Evolutionary conservation across 2,113 vertebrate genomes (phyloP).

Genomic region (Chloroceryle aenea): DNA sequence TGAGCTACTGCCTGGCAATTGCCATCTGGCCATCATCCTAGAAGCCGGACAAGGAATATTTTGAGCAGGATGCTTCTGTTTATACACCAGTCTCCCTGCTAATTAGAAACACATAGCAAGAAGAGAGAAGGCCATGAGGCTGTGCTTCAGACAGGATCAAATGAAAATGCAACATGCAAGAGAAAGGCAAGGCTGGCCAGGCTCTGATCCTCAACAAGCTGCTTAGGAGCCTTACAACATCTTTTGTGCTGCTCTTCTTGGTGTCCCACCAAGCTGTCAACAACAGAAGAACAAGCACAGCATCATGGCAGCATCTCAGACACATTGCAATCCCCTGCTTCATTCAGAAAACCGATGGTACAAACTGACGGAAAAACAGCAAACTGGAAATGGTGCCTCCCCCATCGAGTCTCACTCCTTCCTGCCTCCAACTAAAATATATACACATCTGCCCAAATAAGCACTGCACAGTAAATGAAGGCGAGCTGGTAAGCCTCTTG

Average conservation of each 20-base stretch:
- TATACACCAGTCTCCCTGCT: constrained; percentile 31
- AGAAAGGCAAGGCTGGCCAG: background rate
- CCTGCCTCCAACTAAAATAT: constrained; percentile 61
- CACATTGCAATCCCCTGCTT: background rate
- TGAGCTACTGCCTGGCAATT: constrained; percentile 23
- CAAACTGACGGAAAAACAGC: background rate
- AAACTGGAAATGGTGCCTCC: constrained; percentile 7
- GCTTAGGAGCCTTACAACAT: background rate
- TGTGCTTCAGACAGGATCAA: background rate
- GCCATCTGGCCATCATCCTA: constrained; percentile 39
- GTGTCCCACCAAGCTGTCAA: background rate
- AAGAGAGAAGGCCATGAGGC: background rate
- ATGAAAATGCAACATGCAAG: constrained; percentile 17
- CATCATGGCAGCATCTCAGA: background rate
- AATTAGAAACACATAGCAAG: constrained; percentile 66
- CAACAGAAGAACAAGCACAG: background rate
- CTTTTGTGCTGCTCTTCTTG: background rate
- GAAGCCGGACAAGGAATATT: constrained; percentile 40
- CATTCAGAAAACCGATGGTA: constrained; percentile 9
- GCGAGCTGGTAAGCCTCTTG: constrained; percentile 59
- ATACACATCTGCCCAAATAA: constrained; percentile 65
- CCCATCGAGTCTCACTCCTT: constrained; percentile 1
- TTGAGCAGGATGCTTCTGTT: constrained; percentile 57
- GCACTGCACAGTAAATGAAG: constrained; percentile 58
- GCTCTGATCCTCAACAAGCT: background rate